Evolutionary conservation across 2,113 vertebrate species (phyloP).

Genomic region (Pseudopodoces humilis): DNA sequence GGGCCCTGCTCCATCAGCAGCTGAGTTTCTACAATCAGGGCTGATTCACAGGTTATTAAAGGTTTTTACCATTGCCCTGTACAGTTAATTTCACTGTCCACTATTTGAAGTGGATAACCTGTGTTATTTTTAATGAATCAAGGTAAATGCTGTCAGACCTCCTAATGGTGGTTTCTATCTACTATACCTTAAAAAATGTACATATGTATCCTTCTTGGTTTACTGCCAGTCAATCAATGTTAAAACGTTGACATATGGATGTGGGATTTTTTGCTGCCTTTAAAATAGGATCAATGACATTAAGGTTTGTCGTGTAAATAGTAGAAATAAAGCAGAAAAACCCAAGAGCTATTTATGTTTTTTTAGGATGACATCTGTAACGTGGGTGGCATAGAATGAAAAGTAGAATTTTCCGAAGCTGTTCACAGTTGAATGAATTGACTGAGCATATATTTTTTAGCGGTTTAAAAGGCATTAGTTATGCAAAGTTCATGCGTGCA

Average conservation of each 20-base stretch:
- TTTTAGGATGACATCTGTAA: conserved; percentile 56
- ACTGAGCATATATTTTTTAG: neutral
- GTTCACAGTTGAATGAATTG: conserved; percentile 40
- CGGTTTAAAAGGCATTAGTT: conserved; percentile 25
- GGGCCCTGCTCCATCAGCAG: neutral
- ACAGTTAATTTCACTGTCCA: neutral
- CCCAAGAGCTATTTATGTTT: neutral
- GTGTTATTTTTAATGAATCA: neutral
- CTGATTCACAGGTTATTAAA: neutral
- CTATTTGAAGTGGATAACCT: neutral
- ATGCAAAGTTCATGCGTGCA: neutral
- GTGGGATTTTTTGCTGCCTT: conserved; percentile 48
- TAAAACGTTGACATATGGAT: neutral
- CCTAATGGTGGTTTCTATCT: neutral
- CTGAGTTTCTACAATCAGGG: neutral
- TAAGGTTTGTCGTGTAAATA: conserved; percentile 50
- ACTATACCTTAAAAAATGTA: neutral
- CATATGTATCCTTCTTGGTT: neutral
- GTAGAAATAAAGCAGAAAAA: conserved; percentile 48
- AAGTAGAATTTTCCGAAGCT: conserved; percentile 49
- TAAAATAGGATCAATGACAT: conserved; percentile 52
- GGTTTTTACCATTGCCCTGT: neutral
- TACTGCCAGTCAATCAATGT: conserved; percentile 10
- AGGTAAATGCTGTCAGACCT: neutral
- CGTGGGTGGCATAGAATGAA: conserved; percentile 47